Percentiles rank a stretch among this genome's conserved stretches.
phyloP scores from a whole-genome alignment of 2,888 invertebrate genomes.

The Andrena fulva region DNA sequence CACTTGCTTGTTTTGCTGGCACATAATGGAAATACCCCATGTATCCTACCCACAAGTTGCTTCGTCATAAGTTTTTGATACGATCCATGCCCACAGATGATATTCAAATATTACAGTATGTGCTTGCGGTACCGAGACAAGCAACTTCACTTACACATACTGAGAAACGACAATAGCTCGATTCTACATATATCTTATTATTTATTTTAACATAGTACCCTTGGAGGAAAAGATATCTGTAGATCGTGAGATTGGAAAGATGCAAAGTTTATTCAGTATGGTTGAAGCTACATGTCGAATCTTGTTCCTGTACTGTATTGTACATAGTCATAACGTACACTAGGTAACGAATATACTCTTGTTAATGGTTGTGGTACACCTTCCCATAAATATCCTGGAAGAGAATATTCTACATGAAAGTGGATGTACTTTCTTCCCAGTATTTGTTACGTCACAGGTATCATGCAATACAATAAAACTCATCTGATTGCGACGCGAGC shows the following conservation, averaged over 20 bases:
- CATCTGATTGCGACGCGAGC: not conserved
- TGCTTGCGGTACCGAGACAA: constrained; percentile 33
- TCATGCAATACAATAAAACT: constrained; percentile 56
- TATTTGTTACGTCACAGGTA: constrained; percentile 45
- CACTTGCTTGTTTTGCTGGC: constrained; percentile 45
- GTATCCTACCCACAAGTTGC: constrained; percentile 35
- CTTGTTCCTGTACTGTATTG: constrained; percentile 38
- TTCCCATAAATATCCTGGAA: constrained; percentile 22
- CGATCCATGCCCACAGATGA: constrained; percentile 43
- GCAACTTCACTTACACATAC: not conserved
- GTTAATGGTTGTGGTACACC: constrained; percentile 57
- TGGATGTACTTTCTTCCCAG: constrained; percentile 10
- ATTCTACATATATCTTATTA: constrained; percentile 29
- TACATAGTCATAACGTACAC: constrained; percentile 10
- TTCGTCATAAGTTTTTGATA: constrained; percentile 34
- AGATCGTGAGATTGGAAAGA: constrained; percentile 16
- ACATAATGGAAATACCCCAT: constrained; percentile 38
- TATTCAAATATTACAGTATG: constrained; percentile 43
- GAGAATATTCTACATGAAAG: constrained; percentile 20
- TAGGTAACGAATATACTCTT: constrained; percentile 36
- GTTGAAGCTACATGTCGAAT: constrained; percentile 2
- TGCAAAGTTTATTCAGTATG: not conserved
- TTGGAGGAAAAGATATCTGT: constrained; percentile 7
- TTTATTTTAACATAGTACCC: constrained; percentile 46
- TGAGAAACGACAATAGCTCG: constrained; percentile 1